Conservation (phyloP, 1,140 invertebrate species). For the Propsilocerus akamusi region DNA sequence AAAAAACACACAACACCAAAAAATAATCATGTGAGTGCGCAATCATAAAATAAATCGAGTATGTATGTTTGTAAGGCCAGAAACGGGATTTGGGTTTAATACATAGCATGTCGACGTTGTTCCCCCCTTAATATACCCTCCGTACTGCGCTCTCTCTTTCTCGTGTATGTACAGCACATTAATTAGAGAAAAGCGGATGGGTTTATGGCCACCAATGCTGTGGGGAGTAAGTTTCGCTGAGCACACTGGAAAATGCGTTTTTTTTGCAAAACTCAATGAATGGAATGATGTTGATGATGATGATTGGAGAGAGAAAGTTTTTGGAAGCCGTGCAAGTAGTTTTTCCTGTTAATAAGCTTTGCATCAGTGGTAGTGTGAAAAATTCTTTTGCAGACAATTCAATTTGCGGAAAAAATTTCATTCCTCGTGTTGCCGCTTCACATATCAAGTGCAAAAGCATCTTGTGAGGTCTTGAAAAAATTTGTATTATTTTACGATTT, state of each 20-base stretch:
- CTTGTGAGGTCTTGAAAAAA: not conserved
- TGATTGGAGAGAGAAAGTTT: not conserved
- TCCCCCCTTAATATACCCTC: no score
- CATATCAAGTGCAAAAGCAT: not conserved
- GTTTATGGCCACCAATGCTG: not conserved
- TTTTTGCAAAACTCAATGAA: no score
- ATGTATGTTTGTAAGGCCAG: not conserved
- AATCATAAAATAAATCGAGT: slow-evolving; percentile 4
- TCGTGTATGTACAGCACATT: slow-evolving; percentile 4
- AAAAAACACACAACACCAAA: not conserved
- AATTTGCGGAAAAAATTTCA: not conserved
- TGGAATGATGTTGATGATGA: not conserved
- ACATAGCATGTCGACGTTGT: no score
- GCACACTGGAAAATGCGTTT: not conserved
- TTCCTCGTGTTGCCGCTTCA: not conserved
- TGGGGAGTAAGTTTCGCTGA: not conserved
- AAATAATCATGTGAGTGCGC: not conserved
- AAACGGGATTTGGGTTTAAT: no score
- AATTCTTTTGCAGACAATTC: not conserved
- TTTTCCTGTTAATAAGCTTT: not conserved
- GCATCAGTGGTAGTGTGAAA: not conserved
- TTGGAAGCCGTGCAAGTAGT: not conserved
- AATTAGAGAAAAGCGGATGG: slow-evolving; percentile 1
- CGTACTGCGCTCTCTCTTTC: no score
- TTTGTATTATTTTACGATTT: not conserved